A percentile compares a stretch with the other conserved stretches of the same genome.
phyloP scores from a whole-genome alignment of 2,113 vertebrate species.

The human (Homo sapiens) region GRCh38 chr3:121790001-121790500 shows the following conservation, averaged over 20 bases:
- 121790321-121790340: not conserved
- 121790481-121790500: conserved; percentile 30
- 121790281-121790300: conserved; percentile 17
- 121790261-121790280: not conserved
- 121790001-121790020: not conserved
- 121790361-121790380: not conserved
- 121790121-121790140: conserved; percentile 91
- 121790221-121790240: conserved; percentile 45
- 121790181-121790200: conserved; percentile 84
- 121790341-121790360: not conserved
- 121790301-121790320: not conserved
- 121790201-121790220: conserved; percentile 87
- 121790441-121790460: conserved; percentile 10
- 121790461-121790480: conserved; percentile 25
- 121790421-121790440: conserved; percentile 46
- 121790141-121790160: conserved; percentile 87
- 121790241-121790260: conserved; percentile 43
- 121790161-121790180: conserved; percentile 88
- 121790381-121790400: conserved; percentile 11
- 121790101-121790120: conserved; percentile 91
- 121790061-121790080: conserved; percentile 87
- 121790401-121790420: not conserved
- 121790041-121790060: conserved; percentile 60
- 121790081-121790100: conserved; percentile 91
- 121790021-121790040: conserved; percentile 36